Evolutionary conservation across 2,797 vertebrate species (phyloP).

Genomic region (Helostoma temminkii): DNA sequence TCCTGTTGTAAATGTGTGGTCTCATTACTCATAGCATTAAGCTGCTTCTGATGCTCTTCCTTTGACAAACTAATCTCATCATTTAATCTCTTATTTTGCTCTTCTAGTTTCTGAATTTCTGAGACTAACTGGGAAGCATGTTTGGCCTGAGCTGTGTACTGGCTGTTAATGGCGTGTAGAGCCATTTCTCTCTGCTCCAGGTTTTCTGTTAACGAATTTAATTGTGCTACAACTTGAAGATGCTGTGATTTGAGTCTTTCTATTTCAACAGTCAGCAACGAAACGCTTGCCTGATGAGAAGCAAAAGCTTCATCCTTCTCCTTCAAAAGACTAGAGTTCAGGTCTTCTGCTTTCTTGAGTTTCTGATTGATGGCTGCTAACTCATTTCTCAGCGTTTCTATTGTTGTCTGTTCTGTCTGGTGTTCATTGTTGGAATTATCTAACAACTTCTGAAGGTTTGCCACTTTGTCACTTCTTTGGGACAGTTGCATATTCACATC

Average conservation of each 20-base stretch:
- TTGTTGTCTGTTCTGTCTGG: conserved; percentile 58
- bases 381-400: conserved; percentile 78
- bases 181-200: conserved; percentile 86
- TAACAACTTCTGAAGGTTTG: conserved; percentile 71
- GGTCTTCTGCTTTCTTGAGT: conserved; percentile 63
- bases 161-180: conserved; percentile 83
- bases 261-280: conserved; percentile 82
- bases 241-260: conserved; percentile 83
- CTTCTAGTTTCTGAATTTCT: conserved; percentile 79
- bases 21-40: conserved; percentile 75
- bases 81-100: conserved; percentile 79
- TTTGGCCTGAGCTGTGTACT: conserved; percentile 83
- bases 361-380: conserved; percentile 63
- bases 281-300: conserved; percentile 72
- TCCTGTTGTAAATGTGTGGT: conserved; percentile 78
- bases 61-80: conserved; percentile 55
- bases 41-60: conserved; percentile 71
- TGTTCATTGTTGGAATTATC: conserved; percentile 64
- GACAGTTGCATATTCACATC: conserved; percentile 71
- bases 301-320: conserved; percentile 82
- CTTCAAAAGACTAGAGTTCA: conserved; percentile 75
- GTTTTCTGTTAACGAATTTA: conserved; percentile 79
- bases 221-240: conserved; percentile 80
- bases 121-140: conserved; percentile 74
- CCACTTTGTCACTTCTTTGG: conserved; percentile 75